Percentiles rank a stretch among this genome's conserved stretches.
These are phyloP conservation scores for Pardosa pseudoannulata DNA, from an alignment of 2,888 invertebrate genomes.

Conservation along the genomic window DNA sequence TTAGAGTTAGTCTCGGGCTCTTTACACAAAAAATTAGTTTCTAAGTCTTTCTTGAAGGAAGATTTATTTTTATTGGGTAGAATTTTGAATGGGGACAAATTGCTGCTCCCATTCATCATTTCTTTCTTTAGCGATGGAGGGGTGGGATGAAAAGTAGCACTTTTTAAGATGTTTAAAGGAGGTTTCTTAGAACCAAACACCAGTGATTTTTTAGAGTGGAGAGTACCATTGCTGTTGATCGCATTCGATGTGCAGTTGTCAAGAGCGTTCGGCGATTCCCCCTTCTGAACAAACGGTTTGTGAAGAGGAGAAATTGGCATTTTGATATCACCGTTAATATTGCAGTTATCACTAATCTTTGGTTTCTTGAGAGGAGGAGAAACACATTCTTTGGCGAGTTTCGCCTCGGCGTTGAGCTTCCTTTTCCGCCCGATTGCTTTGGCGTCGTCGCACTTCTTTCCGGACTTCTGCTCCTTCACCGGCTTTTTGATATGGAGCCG, in stretches of 20 bases:
- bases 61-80: slow-evolving; percentile 10
- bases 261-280: neutral
- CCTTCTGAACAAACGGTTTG: slow-evolving; percentile 27
- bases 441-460: neutral
- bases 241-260: slow-evolving; percentile 21
- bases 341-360: slow-evolving; percentile 42
- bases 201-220: slow-evolving; percentile 22
- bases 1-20: slow-evolving; percentile 23
- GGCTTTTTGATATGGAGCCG: slow-evolving; percentile 27
- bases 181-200: slow-evolving; percentile 24
- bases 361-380: slow-evolving; percentile 32
- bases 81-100: slow-evolving; percentile 18
- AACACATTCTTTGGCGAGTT: slow-evolving; percentile 20
- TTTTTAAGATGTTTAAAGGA: slow-evolving; percentile 23
- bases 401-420: slow-evolving; percentile 10
- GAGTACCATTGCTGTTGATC: slow-evolving; percentile 40
- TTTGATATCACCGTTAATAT: slow-evolving; percentile 54
- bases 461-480: slow-evolving; percentile 16
- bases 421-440: slow-evolving; percentile 31
- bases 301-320: neutral
- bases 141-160: slow-evolving; percentile 35
- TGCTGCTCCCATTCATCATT: slow-evolving; percentile 22
- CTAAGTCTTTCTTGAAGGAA: slow-evolving; percentile 29
- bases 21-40: slow-evolving; percentile 18
- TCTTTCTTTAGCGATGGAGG: slow-evolving; percentile 12